Evolutionary conservation across 1,140 invertebrate species (phyloP).

Genomic region (Saccostrea glomerata): DNA sequence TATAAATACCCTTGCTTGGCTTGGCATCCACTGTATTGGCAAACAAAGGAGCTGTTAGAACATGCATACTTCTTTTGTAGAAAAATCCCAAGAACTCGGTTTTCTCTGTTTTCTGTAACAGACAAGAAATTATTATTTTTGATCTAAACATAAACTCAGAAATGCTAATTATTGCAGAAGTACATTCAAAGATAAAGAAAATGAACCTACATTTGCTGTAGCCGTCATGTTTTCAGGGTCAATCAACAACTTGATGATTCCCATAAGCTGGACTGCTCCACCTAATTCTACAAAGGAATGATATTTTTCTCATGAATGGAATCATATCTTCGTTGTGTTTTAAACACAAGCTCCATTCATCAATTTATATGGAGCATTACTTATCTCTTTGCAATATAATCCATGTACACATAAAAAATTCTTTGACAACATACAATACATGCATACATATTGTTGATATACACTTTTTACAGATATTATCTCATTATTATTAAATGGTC

Average conservation of each 20-base stretch:
- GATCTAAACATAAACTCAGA: background rate
- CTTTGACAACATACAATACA: too few relatives aligned
- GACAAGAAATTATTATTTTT: constrained; percentile 42
- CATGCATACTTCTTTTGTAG: constrained; percentile 98
- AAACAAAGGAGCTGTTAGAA: constrained; percentile 93
- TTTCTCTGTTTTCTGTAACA: constrained; percentile 93
- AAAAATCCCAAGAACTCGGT: constrained; percentile 99
- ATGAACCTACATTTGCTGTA: constrained; percentile 85
- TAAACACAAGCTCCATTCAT: too few relatives aligned
- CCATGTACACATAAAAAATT: too few relatives aligned
- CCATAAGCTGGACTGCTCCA: constrained; percentile 96
- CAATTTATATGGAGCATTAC: too few relatives aligned
- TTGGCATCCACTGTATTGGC: constrained; percentile 93
- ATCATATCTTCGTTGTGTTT: too few relatives aligned
- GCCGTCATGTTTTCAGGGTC: constrained; percentile 99
- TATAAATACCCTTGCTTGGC: constrained; percentile 83
- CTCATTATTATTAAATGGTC: too few relatives aligned
- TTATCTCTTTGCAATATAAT: too few relatives aligned
- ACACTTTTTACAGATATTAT: too few relatives aligned
- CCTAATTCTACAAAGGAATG: constrained; percentile 90
- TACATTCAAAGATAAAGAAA: background rate
- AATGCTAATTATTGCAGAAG: background rate
- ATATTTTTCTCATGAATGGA: background rate
- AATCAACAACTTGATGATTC: constrained; percentile 93
- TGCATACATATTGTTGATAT: too few relatives aligned